A percentile compares a stretch with the other conserved stretches of the same genome.
phyloP scores from a whole-genome alignment of 2,888 invertebrate genomes.

The Halictus ligatus region DNA sequence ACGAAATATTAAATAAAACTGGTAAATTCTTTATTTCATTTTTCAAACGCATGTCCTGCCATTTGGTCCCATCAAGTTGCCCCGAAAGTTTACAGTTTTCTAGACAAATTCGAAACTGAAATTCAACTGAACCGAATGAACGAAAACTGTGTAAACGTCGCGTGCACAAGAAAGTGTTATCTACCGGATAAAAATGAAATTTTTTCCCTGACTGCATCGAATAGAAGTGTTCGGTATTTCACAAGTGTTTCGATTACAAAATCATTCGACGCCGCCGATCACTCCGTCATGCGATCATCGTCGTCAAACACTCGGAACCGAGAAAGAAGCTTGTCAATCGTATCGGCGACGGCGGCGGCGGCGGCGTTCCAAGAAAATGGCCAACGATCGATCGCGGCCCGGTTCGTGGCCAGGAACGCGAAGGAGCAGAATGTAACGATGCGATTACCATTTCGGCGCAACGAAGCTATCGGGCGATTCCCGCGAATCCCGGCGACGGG shows the following conservation, averaged over 20 bases:
- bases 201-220: neutral
- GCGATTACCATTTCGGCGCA: slow-evolving; percentile 51
- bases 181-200: neutral
- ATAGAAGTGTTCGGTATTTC: neutral
- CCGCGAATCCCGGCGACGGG: slow-evolving; percentile 33
- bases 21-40: too few species aligned
- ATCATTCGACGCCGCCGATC: neutral
- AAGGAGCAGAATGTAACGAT: slow-evolving; percentile 43
- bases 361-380: slow-evolving; percentile 16
- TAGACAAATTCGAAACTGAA: too few species aligned
- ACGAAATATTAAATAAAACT: too few species aligned
- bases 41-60: too few species aligned
- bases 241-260: neutral
- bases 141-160: too few species aligned
- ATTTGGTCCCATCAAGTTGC: too few species aligned
- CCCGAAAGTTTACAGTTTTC: too few species aligned
- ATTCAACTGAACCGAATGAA: too few species aligned
- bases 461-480: slow-evolving; percentile 44
- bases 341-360: neutral
- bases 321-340: neutral
- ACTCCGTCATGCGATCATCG: neutral
- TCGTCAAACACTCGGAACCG: neutral
- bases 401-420: slow-evolving; percentile 4
- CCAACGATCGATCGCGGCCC: slow-evolving; percentile 32
- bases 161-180: neutral